These are phyloP conservation scores for Ostrea edulis DNA, from an alignment of 1,140 invertebrate species.

Conservation along the genomic window DNA sequence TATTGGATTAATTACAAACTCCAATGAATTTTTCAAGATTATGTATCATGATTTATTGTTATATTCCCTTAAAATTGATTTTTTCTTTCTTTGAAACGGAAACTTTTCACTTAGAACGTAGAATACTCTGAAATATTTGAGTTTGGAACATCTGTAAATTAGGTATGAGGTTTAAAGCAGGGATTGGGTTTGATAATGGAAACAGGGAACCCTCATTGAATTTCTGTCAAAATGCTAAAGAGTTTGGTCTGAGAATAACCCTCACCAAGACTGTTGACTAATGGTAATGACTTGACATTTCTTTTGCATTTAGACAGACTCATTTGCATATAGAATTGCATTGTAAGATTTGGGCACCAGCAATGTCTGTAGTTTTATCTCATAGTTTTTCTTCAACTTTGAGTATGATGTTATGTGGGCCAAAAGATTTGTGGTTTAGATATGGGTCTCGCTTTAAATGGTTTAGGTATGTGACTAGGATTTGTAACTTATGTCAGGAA, in stretches of 20 bases:
- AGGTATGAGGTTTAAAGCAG: conserved; percentile 7
- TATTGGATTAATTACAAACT: conserved; percentile 34
- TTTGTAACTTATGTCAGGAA: conserved; percentile 33
- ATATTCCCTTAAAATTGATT: not conserved
- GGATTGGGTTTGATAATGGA: conserved; percentile 27
- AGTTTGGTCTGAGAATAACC: conserved; percentile 26
- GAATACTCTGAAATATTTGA: conserved; percentile 9
- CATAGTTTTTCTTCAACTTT: conserved; percentile 21
- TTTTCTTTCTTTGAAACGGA: not conserved
- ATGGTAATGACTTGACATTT: conserved; percentile 25
- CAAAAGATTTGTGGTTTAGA: conserved; percentile 33
- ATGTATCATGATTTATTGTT: not conserved
- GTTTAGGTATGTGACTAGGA: conserved; percentile 32
- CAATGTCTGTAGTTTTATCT: conserved; percentile 23
- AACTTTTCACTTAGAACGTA: not conserved
- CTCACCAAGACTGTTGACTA: conserved; percentile 33
- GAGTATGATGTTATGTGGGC: conserved; percentile 23
- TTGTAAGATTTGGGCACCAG: not conserved
- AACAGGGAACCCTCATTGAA: conserved; percentile 22
- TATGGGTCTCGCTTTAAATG: conserved; percentile 22
- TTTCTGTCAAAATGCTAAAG: conserved; percentile 39
- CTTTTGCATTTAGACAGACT: conserved; percentile 36
- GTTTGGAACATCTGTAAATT: conserved; percentile 23
- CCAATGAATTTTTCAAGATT: conserved; percentile 17
- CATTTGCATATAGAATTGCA: conserved; percentile 26